Conservation (phyloP, 2,888 invertebrate species). For the Halocaridina rubra region DNA sequence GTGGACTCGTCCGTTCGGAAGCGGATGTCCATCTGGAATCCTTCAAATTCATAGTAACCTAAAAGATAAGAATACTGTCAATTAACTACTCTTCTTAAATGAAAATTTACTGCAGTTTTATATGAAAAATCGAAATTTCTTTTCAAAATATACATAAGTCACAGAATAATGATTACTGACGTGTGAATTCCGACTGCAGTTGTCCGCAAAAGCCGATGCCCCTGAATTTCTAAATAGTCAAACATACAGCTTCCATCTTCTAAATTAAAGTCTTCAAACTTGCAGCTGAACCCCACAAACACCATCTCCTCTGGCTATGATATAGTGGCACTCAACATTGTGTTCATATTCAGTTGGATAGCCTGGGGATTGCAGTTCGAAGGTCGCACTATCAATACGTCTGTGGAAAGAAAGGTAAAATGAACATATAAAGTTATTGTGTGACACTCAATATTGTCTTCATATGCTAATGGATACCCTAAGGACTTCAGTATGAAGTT, state of each 20-base stretch:
- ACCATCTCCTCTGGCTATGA: not conserved
- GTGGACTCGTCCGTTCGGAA: conserved; percentile 59
- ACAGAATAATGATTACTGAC: too few relatives aligned
- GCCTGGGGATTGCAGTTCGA: conserved; percentile 41
- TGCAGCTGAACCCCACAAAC: conserved; percentile 49
- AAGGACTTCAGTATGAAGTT: conserved; percentile 44
- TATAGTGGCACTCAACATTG: conserved; percentile 56
- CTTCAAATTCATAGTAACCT: conserved; percentile 56
- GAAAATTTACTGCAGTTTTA: too few relatives aligned
- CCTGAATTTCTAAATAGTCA: conserved; percentile 59
- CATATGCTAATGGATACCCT: conserved; percentile 40
- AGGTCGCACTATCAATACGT: conserved; percentile 9
- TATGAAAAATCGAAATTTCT: too few relatives aligned
- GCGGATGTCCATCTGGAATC: conserved; percentile 30
- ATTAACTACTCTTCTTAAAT: too few relatives aligned
- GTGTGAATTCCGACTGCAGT: conserved; percentile 18
- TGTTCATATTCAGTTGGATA: conserved; percentile 45
- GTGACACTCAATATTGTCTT: conserved; percentile 54
- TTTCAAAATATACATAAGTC: too few relatives aligned
- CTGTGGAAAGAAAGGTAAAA: conserved; percentile 5
- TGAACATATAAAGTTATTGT: too few relatives aligned
- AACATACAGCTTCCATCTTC: conserved; percentile 62
- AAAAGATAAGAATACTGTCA: too few relatives aligned
- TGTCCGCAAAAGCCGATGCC: conserved; percentile 57
- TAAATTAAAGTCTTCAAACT: conserved; percentile 31